Base-by-base conservation (phyloP, 1,140 invertebrate species). In the Lepidurus packardi region DNA sequence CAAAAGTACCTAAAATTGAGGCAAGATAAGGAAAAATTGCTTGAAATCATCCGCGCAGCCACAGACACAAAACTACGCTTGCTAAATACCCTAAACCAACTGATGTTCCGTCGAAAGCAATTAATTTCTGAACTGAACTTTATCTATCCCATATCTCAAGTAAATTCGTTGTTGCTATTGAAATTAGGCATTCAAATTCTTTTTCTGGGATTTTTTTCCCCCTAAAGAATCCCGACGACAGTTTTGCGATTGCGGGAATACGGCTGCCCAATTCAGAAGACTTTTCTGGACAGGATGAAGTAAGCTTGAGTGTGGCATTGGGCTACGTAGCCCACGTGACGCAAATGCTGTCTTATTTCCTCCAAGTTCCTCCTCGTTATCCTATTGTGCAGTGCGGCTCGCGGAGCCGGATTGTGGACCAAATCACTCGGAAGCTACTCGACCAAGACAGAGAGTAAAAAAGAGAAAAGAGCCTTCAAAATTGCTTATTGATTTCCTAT, bases 261-360 rank as follows among this genome's bases (percentile, higher is more conserved):
- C 87, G 90, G 83, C 86, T 95, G 77, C 93, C 93, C 8, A 90
- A 93, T 84, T 90, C 91, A 24, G 91, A 92, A 82, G 85, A 88
- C 78, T 88, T 90, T 80, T 83, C 85, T 80, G 88, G 88, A 85
- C 88, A 85, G 80, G 88, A 91, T 83, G 90, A 92, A 81, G 87
- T 87, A 44, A 89, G 89, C 82, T 86, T 93, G 73, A 89, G 91
- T 43, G 91, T 93, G 73, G 92, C 92, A 9, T 85, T 95, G 53
- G 93, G 94, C 44, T 94, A 91, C 83, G 91, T 94, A 73, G 90
- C 91, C 78, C 93, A 95, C 84, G 85, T 93, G 21, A 88, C 93
- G 3, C 86, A 91, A 81, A 93, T 95, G 90, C 89, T 94, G 81
- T 90, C 92, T 8, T 90, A 89, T 80, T 91, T 95, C 83, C 86